Conservation (phyloP, 1,140 invertebrate species). For the Pseudomyrmex flavicornis region DNA sequence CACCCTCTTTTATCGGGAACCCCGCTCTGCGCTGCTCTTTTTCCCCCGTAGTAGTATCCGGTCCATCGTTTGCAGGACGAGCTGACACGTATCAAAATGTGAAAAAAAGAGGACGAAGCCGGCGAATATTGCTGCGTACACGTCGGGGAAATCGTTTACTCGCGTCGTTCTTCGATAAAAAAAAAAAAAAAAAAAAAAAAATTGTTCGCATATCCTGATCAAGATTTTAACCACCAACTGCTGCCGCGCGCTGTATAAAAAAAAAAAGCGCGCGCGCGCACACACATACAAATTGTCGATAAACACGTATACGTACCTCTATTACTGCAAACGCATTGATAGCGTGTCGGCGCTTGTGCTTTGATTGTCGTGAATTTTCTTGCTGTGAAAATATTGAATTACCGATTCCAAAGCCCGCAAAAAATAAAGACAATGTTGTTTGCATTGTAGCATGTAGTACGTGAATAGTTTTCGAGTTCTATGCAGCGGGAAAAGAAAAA, state of each 20-base stretch:
- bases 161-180: neutral
- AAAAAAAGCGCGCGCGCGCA: neutral
- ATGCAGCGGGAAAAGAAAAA: constrained; percentile 17
- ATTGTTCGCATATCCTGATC: constrained; percentile 39
- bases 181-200: constrained; percentile 4
- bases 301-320: neutral
- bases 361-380: neutral
- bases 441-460: neutral
- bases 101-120: constrained; percentile 45
- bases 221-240: too few species aligned
- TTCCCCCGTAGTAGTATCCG: neutral
- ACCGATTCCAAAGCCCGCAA: too few species aligned
- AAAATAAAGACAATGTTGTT: too few species aligned
- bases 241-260: too few species aligned
- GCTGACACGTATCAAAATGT: constrained; percentile 59
- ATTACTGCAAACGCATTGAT: neutral
- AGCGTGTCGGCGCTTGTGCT: too few species aligned
- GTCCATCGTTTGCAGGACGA: constrained; percentile 46
- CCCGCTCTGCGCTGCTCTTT: constrained; percentile 18
- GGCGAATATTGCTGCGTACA: constrained; percentile 57
- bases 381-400: constrained; percentile 13
- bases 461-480: constrained; percentile 16
- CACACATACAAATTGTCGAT: constrained; percentile 21
- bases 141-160: constrained; percentile 56
- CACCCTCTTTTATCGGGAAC: constrained; percentile 39